Percentiles rank a stretch among this genome's conserved stretches.
Conservation (phyloP, 2,888 invertebrate genomes). For the Glaucopsyche alexis region DNA sequence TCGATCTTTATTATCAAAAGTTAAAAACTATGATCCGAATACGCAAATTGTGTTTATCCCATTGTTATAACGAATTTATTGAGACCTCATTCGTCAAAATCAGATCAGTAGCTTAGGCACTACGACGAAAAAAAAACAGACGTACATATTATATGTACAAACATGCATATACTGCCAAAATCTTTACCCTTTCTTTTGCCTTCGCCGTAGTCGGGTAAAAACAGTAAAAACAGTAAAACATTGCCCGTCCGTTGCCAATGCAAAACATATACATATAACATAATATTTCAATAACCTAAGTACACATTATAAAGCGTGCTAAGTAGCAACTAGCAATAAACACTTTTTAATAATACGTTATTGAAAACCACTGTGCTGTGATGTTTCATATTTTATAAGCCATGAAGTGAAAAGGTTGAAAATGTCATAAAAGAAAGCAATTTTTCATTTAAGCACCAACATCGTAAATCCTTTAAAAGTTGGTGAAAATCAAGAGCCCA, state of each 20-base stretch:
- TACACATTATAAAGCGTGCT: neutral
- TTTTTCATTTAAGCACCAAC: constrained; percentile 59
- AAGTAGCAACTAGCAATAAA: constrained; percentile 5
- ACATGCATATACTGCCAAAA: neutral
- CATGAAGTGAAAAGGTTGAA: constrained; percentile 45
- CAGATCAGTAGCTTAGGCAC: too few relatives aligned
- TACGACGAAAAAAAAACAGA: neutral
- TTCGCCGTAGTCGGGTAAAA: neutral
- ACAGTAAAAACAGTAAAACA: neutral
- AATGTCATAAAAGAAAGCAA: constrained; percentile 62
- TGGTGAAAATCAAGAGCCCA: constrained; percentile 62
- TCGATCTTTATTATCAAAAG: too few relatives aligned
- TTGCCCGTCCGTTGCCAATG: too few relatives aligned
- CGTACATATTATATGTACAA: too few relatives aligned
- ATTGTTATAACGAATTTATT: too few relatives aligned
- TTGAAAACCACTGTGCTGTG: neutral
- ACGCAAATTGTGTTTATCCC: too few relatives aligned
- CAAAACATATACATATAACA: too few relatives aligned
- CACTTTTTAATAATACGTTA: neutral
- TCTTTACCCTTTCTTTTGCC: neutral
- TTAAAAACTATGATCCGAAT: too few relatives aligned
- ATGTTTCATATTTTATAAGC: constrained; percentile 36
- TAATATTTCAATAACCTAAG: neutral
- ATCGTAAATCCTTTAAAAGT: constrained; percentile 60
- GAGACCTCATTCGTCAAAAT: too few relatives aligned